Conservation (phyloP, 2,797 vertebrate species). For the Gymnocypris eckloni region DNA sequence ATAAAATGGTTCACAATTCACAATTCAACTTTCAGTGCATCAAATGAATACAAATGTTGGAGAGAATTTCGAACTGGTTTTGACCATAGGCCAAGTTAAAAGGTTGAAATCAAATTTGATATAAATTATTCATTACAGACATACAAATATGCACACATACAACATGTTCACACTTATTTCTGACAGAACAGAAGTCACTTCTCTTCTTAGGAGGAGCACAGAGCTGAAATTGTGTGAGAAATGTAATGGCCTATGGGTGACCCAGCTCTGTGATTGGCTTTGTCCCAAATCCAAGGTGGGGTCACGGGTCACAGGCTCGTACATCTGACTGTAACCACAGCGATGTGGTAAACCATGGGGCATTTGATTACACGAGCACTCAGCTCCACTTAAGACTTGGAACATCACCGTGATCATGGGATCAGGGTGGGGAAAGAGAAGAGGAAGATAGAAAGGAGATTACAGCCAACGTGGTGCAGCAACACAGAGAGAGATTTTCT, state of each 20-base stretch:
- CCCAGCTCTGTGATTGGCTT: constrained; percentile 19
- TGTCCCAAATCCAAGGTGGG: constrained; percentile 34
- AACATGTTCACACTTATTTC: constrained; percentile 57
- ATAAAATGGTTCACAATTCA: constrained; percentile 1
- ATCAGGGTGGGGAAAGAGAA: constrained; percentile 22
- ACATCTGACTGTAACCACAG: constrained; percentile 33
- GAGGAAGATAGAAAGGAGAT: constrained; percentile 23
- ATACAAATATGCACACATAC: constrained; percentile 31
- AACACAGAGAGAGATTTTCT: constrained; percentile 22
- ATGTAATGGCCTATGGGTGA: constrained; percentile 2
- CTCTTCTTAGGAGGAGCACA: constrained; percentile 4
- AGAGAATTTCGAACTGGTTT: not conserved
- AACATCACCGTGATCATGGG: constrained; percentile 48
- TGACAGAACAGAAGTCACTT: not conserved
- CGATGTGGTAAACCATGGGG: constrained; percentile 41
- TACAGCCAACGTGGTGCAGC: constrained; percentile 13
- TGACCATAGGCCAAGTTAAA: not conserved
- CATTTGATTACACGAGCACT: constrained; percentile 43
- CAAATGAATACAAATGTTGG: not conserved
- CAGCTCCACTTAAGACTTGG: constrained; percentile 44
- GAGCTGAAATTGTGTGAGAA: constrained; percentile 37
- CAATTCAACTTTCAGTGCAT: not conserved
- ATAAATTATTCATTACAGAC: not conserved
- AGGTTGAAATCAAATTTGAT: not conserved
- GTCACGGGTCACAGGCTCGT: constrained; percentile 21